Percentiles rank a stretch among this genome's conserved stretches.
phyloP scores from a whole-genome alignment of 2,888 invertebrate species.

The Heterodera filipjevi region DNA sequence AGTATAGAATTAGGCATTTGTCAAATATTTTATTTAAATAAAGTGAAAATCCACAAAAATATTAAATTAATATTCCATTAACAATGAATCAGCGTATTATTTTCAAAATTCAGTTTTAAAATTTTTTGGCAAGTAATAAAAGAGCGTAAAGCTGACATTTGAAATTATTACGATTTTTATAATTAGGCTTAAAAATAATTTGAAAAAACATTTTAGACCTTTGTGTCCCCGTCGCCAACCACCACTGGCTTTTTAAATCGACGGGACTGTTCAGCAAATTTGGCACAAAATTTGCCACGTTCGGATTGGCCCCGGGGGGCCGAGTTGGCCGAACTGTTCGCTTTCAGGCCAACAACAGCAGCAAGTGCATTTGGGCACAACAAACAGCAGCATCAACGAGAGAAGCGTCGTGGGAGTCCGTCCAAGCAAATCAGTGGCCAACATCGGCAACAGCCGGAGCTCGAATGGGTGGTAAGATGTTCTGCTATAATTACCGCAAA shows the following conservation, averaged over 20 bases:
- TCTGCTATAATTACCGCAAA: too few relatives aligned
- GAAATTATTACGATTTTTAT: too few relatives aligned
- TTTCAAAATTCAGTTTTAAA: too few relatives aligned
- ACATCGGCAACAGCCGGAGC: conserved; percentile 14
- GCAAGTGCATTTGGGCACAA: neutral
- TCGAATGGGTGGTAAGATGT: conserved; percentile 28
- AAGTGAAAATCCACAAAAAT: too few relatives aligned
- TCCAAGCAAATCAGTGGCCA: conserved; percentile 5
- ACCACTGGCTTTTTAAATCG: neutral
- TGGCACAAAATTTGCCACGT: conserved; percentile 2
- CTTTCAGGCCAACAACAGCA: neutral
- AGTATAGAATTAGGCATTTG: too few relatives aligned
- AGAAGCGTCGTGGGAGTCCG: neutral
- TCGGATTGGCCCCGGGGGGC: neutral
- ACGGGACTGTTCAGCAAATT: neutral
- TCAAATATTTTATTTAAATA: too few relatives aligned
- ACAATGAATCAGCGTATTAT: too few relatives aligned
- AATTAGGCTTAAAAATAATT: too few relatives aligned
- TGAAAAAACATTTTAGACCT: neutral
- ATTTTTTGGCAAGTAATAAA: too few relatives aligned
- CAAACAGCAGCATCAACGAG: neutral
- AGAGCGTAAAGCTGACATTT: too few relatives aligned
- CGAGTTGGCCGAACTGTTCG: neutral
- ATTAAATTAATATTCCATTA: too few relatives aligned
- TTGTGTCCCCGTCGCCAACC: neutral